phyloP scores from a whole-genome alignment of 2,113 vertebrate genomes.

The Oreochromis spilurus region DNA sequence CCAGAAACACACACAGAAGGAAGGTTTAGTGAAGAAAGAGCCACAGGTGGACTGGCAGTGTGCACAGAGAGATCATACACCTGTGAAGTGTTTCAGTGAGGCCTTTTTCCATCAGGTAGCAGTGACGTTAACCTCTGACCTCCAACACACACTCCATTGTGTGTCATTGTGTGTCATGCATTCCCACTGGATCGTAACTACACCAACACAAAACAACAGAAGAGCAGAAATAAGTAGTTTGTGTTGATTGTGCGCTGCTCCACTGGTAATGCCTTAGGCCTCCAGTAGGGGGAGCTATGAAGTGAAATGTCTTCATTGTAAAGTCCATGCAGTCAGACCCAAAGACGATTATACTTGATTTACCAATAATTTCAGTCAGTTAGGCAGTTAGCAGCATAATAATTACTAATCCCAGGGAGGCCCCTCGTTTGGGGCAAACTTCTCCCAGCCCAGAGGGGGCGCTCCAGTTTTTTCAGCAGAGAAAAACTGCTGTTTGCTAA shows the following conservation, averaged over 20 bases:
- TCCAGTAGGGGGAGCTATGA: not conserved
- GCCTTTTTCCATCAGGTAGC: fast-evolving
- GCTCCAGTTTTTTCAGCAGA: not conserved
- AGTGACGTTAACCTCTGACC: not conserved
- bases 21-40: not conserved
- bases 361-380: not conserved
- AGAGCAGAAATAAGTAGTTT: not conserved
- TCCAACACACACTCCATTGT: not conserved
- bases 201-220: not conserved
- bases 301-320: not conserved
- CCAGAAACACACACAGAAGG: not conserved
- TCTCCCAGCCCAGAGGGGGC: not conserved
- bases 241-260: not conserved
- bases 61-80: not conserved
- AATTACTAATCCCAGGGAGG: not conserved
- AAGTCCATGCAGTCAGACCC: not conserved
- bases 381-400: not conserved
- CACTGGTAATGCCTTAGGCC: fast-evolving
- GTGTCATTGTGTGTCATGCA: not conserved
- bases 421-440: not conserved
- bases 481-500: not conserved
- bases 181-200: not conserved
- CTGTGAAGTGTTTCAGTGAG: not conserved
- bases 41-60: not conserved
- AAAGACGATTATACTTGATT: not conserved